phyloP scores from a whole-genome alignment of 2,888 invertebrate genomes.

The Temnothorax ravouxi region DNA sequence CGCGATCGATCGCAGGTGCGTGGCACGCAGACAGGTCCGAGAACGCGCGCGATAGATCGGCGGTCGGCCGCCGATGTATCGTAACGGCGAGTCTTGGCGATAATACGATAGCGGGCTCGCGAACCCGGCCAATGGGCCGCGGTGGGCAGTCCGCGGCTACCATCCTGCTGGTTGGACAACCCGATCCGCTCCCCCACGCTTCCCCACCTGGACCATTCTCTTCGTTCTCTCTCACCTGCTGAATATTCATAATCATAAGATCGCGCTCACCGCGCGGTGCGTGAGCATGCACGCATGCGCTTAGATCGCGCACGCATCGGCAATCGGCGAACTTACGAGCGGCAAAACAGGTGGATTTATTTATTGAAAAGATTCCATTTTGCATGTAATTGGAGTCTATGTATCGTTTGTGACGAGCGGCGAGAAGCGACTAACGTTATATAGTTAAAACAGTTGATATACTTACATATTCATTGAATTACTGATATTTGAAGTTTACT shows the following conservation, averaged over 20 bases:
- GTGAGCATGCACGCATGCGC: conserved; percentile 74
- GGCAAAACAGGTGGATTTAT: neutral
- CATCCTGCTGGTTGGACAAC: conserved; percentile 82
- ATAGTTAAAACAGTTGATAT: neutral
- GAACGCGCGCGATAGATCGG: conserved; percentile 47
- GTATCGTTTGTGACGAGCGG: neutral
- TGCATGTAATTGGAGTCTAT: neutral
- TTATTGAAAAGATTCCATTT: neutral
- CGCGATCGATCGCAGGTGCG: conserved; percentile 45
- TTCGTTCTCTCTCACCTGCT: conserved; percentile 64
- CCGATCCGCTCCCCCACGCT: conserved; percentile 76
- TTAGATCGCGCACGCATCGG: conserved; percentile 64
- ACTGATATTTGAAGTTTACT: neutral
- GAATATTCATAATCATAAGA: conserved; percentile 74
- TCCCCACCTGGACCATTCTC: conserved; percentile 71
- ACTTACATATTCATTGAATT: neutral
- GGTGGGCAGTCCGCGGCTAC: conserved; percentile 84
- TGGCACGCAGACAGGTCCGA: conserved; percentile 49
- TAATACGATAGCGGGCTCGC: conserved; percentile 75
- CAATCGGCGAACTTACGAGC: neutral
- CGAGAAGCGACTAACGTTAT: neutral
- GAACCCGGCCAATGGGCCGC: conserved; percentile 84
- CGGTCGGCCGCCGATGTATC: conserved; percentile 67
- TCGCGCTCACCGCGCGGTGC: conserved; percentile 59
- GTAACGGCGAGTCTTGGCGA: conserved; percentile 67